Evolutionary conservation across 2,888 invertebrate genomes (phyloP).

Genomic region (Diplazon laetatorius): DNA sequence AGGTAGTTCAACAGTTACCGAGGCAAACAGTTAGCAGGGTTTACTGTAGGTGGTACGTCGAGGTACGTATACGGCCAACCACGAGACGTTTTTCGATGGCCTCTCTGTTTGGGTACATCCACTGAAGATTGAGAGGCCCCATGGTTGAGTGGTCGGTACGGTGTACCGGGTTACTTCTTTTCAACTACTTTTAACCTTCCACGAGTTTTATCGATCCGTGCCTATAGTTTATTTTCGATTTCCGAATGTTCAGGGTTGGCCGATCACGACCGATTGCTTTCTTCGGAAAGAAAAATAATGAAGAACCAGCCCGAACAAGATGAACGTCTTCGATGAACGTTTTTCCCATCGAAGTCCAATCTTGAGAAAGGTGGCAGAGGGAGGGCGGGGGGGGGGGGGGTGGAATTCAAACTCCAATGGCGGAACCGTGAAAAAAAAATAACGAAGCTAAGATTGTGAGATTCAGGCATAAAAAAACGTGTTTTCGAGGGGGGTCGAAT

Average conservation of each 20-base stretch:
- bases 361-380: too few relatives aligned
- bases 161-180: constrained; percentile 14
- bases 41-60: constrained; percentile 24
- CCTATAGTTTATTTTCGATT: constrained; percentile 60
- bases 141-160: constrained; percentile 26
- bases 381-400: too few relatives aligned
- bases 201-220: constrained; percentile 34
- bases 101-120: constrained; percentile 39
- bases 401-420: too few relatives aligned
- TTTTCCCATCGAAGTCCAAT: not conserved
- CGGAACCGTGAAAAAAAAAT: too few relatives aligned
- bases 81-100: too few relatives aligned
- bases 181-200: not conserved
- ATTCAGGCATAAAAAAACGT: too few relatives aligned
- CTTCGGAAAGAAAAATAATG: constrained; percentile 26
- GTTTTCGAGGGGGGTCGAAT: too few relatives aligned
- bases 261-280: constrained; percentile 28
- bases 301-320: constrained; percentile 5
- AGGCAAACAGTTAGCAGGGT: constrained; percentile 33
- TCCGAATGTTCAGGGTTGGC: constrained; percentile 34
- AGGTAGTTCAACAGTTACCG: constrained; percentile 32
- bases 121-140: constrained; percentile 46
- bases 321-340: constrained; percentile 7
- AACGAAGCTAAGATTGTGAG: too few relatives aligned
- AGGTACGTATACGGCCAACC: constrained; percentile 34